A percentile compares a stretch with the other conserved stretches of the same genome.
Conservation (phyloP, 2,888 invertebrate species). For the Blera fallax region DNA sequence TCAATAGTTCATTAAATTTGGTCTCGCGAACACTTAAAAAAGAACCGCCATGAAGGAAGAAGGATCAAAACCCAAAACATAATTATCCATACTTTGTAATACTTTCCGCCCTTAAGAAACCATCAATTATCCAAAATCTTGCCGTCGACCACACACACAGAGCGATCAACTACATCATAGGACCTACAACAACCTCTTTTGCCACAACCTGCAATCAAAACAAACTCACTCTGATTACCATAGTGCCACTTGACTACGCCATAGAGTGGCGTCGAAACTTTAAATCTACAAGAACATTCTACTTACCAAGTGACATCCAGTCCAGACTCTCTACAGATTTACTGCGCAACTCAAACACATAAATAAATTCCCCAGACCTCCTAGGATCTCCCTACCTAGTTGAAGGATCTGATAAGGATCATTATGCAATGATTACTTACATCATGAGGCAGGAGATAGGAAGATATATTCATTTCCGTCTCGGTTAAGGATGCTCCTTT, state of each 20-base stretch:
- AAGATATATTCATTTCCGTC: slow-evolving; percentile 57
- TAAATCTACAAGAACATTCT: slow-evolving; percentile 10
- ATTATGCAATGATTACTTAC: slow-evolving; percentile 66
- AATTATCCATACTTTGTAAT: slow-evolving; percentile 65
- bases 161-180: slow-evolving; percentile 54
- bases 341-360: not conserved
- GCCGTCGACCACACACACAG: slow-evolving; percentile 59
- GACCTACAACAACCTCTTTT: slow-evolving; percentile 70
- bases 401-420: slow-evolving; percentile 62
- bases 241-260: slow-evolving; percentile 74
- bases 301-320: slow-evolving; percentile 30
- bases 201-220: slow-evolving; percentile 73
- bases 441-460: slow-evolving; percentile 63
- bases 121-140: slow-evolving; percentile 62
- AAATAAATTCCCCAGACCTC: slow-evolving; percentile 48
- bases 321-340: not conserved
- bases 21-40: slow-evolving; percentile 16
- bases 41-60: slow-evolving; percentile 21
- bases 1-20: slow-evolving; percentile 39
- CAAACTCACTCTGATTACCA: slow-evolving; percentile 73
- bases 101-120: slow-evolving; percentile 64
- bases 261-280: slow-evolving; percentile 70
- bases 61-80: slow-evolving; percentile 52
- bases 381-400: slow-evolving; percentile 33
- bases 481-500: slow-evolving; percentile 44